These are phyloP conservation scores for Eledona agricola DNA, from an alignment of 2,888 invertebrate species.

Conservation along the genomic window DNA sequence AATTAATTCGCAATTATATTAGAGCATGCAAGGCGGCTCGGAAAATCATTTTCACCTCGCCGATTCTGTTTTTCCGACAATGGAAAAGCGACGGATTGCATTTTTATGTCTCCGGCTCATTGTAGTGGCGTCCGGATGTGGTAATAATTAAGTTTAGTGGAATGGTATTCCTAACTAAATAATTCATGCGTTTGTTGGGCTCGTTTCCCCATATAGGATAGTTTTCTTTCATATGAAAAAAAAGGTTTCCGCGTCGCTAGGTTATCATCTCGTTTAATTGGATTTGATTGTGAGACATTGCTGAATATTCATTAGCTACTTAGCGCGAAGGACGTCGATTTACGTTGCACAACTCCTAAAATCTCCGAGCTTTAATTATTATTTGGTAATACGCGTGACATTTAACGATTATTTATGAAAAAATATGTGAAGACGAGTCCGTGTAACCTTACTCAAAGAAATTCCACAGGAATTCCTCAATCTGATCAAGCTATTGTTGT, in stretches of 20 bases:
- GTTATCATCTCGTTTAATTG: slow-evolving; percentile 28
- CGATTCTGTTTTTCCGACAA: too few relatives aligned
- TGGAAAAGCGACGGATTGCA: background rate
- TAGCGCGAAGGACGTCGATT: slow-evolving; percentile 30
- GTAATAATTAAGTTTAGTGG: slow-evolving; percentile 49
- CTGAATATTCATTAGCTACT: slow-evolving; percentile 30
- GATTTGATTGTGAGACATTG: slow-evolving; percentile 23
- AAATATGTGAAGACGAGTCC: slow-evolving; percentile 20
- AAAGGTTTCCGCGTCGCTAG: slow-evolving; percentile 13
- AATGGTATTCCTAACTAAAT: slow-evolving; percentile 47
- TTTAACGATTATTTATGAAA: slow-evolving; percentile 29
- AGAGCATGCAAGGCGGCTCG: slow-evolving; percentile 20
- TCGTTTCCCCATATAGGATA: too few relatives aligned
- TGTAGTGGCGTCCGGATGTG: slow-evolving; percentile 45
- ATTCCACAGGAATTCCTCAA: slow-evolving; percentile 12
- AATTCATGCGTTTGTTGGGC: slow-evolving; percentile 43
- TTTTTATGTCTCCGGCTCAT: slow-evolving; percentile 7
- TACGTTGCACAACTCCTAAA: slow-evolving; percentile 22
- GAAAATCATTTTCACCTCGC: slow-evolving; percentile 16
- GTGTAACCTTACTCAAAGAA: slow-evolving; percentile 15
- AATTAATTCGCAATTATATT: slow-evolving; percentile 27
- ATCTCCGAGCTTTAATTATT: slow-evolving; percentile 28
- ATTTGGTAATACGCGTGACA: slow-evolving; percentile 31
- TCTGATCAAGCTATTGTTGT: slow-evolving; percentile 6
- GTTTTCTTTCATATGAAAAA: too few relatives aligned